Evolutionary conservation across 2,797 vertebrate species (phyloP), one percentile per base, ranked within the genome.

Genomic region (Chiloscyllium punctatum): DNA sequence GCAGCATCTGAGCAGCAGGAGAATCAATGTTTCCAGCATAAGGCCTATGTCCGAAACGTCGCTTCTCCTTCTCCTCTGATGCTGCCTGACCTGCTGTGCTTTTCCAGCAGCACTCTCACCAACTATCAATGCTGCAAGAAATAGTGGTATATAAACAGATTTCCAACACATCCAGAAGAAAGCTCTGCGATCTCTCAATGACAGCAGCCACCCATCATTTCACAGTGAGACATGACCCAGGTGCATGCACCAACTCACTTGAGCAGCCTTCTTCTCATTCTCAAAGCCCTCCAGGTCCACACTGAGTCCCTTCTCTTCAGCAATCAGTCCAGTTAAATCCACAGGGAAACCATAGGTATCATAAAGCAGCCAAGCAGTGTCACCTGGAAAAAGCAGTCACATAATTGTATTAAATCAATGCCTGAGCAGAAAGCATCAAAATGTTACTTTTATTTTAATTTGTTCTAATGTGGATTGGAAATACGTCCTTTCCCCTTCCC

Each of bases 311-410:
- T 99, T 98, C 97, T 99, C 99, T 97, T 99, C 99, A 0, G 99
- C 99, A 84, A 99, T 99, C 95, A 99, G 98, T 27, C 98, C 99
- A 0, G 99, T 99, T 96, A 99, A 98, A 97, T 99, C 99, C 96
- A 98, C 98, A 23, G 99, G 99, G 97, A 99, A 99, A 0, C 99
- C 99, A 0, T 99, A 99, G 0, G 99, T 99, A 97, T 99, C 99
- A 0, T 99, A 99, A 42, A 99, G 96, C 95, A 99, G 97, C 99
- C 99, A 99, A 4, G 99, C 99, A 0, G 99, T 99, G 96, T 99
- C 99, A 57, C 99, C 99, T 99, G 51, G 90, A n/a, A 23, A 51
- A n/a, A 77, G 25, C 8, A 92, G 4, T 9, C 21, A 18, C 1
- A n/a, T 66, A 27, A 62, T 9, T 2, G 53, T 33, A 7, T 25